Evolutionary conservation across 2,797 vertebrate species (phyloP), one percentile per base, ranked within the genome.

Genomic region (Sebastes wilsoni): DNA sequence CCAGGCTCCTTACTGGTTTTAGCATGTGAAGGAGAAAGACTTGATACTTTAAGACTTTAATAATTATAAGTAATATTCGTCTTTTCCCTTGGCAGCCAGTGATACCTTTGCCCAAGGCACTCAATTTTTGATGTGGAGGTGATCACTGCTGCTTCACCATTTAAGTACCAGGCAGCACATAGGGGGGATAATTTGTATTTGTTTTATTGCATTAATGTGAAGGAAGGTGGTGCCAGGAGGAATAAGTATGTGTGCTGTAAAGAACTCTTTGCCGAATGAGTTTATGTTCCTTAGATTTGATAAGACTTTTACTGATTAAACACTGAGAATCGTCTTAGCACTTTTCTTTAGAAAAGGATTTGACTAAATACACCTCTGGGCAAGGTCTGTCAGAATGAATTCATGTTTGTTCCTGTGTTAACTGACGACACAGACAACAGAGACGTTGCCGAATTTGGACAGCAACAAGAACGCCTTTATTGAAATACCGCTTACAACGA

Each of bases 401-500:
- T 80, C 6, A 0, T 54, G n/a, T 72, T 25, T 75, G 32, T 78
- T 59, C 2, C 8, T 20, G 13, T 68, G 27, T 49, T 73, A 61
- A 71, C 62, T 69, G 25, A 82, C 68, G 62, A 75, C 71, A 72
- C 62, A 8, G 27, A 49, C 42, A 20, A 20, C 59, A 30, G 46
- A 67, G 66, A 60, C 8, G 5, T 73, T 71, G 30, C 30, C 54
- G 32, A 81, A 66, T 34, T 66, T 61, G 7, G 8, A 70, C 30
- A 62, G 11, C 60, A 67, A 76, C 70, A 72, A 59, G 16, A 75
- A 59, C 3, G 18, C 46, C 23, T 76, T 75, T 74, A 77, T 68
- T 81, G 22, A 66, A 80, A 66, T 66, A 58, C 59, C 77, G 42
- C 16, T 52, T 52, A 52, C 6, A 52, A 52, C 1, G 49, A 55